Evolutionary conservation across 2,888 invertebrate species (phyloP).

Genomic region (Ernsta delagoae): DNA sequence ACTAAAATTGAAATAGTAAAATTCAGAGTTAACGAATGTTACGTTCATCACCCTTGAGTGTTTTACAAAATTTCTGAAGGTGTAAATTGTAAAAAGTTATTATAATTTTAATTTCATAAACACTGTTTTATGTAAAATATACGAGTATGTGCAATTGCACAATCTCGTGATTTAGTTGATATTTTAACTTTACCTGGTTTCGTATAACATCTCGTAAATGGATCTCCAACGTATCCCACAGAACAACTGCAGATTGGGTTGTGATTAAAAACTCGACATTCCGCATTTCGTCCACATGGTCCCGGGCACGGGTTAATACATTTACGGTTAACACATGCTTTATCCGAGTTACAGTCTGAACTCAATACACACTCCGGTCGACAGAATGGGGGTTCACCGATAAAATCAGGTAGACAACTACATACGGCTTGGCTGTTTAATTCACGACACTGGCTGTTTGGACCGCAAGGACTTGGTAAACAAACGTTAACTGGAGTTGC

Average conservation of each 20-base stretch:
- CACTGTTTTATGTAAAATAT: no score
- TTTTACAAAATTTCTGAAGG: no score
- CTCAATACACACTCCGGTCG: conserved; percentile 88
- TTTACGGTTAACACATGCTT: conserved; percentile 88
- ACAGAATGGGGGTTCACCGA: conserved; percentile 88
- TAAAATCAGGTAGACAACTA: conserved; percentile 88
- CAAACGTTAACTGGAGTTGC: conserved; percentile 77
- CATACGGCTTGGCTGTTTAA: conserved; percentile 87
- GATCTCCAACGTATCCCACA: conserved; percentile 86
- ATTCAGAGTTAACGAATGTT: no score
- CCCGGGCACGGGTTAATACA: conserved; percentile 90
- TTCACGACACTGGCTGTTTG: conserved; percentile 85
- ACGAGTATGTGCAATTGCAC: no score
- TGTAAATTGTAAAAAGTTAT: no score
- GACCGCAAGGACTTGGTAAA: conserved; percentile 86
- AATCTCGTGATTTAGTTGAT: no score
- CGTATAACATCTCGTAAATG: conserved; percentile 87
- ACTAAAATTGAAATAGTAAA: conserved; percentile 58
- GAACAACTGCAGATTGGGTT: conserved; percentile 89
- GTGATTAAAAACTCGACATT: conserved; percentile 89
- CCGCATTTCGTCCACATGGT: conserved; percentile 88
- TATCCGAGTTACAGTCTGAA: conserved; percentile 86
- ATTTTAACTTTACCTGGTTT: conserved; percentile 69
- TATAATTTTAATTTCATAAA: no score
- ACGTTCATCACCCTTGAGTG: no score